Conservation (phyloP, 2,888 invertebrate genomes). For the Melanophora roralis region DNA sequence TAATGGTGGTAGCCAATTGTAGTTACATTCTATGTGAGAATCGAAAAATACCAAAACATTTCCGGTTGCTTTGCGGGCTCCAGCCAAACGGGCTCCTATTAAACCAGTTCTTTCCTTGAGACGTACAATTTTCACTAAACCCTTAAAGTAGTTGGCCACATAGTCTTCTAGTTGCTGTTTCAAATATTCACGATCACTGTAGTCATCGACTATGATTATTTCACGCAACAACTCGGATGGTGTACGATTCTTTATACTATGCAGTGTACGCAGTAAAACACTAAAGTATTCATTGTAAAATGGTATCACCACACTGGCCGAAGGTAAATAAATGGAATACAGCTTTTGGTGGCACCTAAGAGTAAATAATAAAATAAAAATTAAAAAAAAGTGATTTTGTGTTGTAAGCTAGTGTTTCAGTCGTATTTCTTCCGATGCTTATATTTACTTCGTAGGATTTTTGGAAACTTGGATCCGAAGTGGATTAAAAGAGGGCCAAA, state of each 20-base stretch:
- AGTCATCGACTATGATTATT: slow-evolving; percentile 92
- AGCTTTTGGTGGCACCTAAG: slow-evolving; percentile 65
- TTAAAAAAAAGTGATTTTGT: too few relatives aligned
- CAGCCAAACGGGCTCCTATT: slow-evolving; percentile 90
- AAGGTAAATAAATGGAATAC: slow-evolving; percentile 78
- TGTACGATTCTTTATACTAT: slow-evolving; percentile 89
- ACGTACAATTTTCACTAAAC: slow-evolving; percentile 83
- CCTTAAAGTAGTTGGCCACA: slow-evolving; percentile 81
- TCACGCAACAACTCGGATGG: slow-evolving; percentile 88
- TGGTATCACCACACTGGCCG: slow-evolving; percentile 91
- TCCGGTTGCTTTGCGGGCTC: slow-evolving; percentile 85
- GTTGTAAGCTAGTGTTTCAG: too few relatives aligned
- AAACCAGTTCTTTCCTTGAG: slow-evolving; percentile 86
- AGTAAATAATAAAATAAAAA: not conserved
- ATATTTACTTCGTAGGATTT: too few relatives aligned
- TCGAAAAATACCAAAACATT: slow-evolving; percentile 91
- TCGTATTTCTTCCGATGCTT: too few relatives aligned
- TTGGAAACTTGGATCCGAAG: too few relatives aligned
- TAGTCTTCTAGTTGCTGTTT: slow-evolving; percentile 85
- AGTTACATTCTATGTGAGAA: slow-evolving; percentile 89
- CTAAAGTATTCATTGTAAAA: slow-evolving; percentile 95
- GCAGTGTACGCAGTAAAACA: slow-evolving; percentile 86
- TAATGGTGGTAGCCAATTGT: slow-evolving; percentile 83
- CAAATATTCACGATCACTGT: slow-evolving; percentile 84
- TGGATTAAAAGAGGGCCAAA: too few relatives aligned